phyloP scores from a whole-genome alignment of 64 coral and sea anemone genomes.

The Pocillopora verrucosa region DNA sequence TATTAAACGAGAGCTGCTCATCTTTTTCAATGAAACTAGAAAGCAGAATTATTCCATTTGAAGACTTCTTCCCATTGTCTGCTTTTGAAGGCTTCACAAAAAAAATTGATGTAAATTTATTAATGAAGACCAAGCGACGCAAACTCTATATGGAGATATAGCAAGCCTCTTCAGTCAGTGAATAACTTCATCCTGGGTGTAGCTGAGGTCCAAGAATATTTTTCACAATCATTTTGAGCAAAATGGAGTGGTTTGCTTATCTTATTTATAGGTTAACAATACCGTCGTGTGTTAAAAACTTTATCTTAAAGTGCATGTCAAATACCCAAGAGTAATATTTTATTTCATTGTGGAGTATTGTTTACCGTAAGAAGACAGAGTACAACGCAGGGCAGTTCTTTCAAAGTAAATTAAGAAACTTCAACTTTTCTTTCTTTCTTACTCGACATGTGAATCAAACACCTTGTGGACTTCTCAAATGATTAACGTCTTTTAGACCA shows the following conservation, averaged over 20 bases:
- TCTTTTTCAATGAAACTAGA: background rate
- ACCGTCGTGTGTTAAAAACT: background rate
- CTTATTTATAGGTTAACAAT: too few species aligned
- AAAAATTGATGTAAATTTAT: background rate
- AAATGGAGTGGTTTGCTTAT: too few species aligned
- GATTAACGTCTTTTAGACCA: background rate
- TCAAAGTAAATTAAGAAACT: background rate
- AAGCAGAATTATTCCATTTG: background rate
- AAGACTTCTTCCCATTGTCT: background rate
- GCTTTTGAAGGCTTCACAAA: background rate
- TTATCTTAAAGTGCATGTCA: background rate
- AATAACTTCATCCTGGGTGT: too few species aligned
- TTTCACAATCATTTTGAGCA: too few species aligned
- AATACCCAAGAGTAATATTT: background rate
- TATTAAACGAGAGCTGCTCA: background rate
- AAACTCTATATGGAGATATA: too few species aligned
- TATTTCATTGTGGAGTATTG: too few species aligned
- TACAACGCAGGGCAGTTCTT: too few species aligned
- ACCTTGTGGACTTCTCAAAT: background rate
- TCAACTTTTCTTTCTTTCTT: background rate
- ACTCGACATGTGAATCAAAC: background rate
- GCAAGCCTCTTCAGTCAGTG: too few species aligned
- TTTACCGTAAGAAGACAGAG: too few species aligned
- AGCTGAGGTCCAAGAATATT: too few species aligned
- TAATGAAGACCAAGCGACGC: background rate